These are phyloP conservation scores for Okamejei kenojei DNA, from an alignment of 2,797 vertebrate genomes.

Conservation along the genomic window DNA sequence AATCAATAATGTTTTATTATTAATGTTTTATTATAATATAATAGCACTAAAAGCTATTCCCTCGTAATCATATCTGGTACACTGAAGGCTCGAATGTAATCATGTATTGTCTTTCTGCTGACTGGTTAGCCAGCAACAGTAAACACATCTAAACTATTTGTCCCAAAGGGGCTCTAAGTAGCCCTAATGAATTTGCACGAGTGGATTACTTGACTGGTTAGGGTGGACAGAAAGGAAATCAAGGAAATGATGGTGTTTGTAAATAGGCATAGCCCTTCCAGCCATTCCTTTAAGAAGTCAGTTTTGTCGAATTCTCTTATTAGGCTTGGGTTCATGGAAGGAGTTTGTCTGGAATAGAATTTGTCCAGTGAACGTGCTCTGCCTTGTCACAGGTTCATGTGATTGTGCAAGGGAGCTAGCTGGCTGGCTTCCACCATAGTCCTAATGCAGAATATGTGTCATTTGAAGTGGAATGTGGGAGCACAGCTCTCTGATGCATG, in stretches of 20 bases:
- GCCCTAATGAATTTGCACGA: too few species aligned
- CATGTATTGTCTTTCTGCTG: too few species aligned
- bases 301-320: neutral
- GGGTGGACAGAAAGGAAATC: neutral
- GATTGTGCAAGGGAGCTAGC: neutral
- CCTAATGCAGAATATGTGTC: neutral
- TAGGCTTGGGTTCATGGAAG: neutral
- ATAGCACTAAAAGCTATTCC: too few species aligned
- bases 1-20: too few species aligned
- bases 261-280: neutral
- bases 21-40: too few species aligned
- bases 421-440: neutral
- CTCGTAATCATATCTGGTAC: too few species aligned
- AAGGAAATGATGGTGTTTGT: neutral
- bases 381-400: neutral
- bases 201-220: neutral
- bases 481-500: neutral
- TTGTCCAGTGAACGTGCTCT: neutral
- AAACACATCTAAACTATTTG: too few species aligned
- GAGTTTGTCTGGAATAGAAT: neutral
- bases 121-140: too few species aligned
- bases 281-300: neutral
- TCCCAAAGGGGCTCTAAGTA: too few species aligned
- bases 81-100: too few species aligned
- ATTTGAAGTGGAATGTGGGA: neutral